Evolutionary conservation across 2,888 invertebrate genomes (phyloP).

Genomic region (Drosophila niveifrons): DNA sequence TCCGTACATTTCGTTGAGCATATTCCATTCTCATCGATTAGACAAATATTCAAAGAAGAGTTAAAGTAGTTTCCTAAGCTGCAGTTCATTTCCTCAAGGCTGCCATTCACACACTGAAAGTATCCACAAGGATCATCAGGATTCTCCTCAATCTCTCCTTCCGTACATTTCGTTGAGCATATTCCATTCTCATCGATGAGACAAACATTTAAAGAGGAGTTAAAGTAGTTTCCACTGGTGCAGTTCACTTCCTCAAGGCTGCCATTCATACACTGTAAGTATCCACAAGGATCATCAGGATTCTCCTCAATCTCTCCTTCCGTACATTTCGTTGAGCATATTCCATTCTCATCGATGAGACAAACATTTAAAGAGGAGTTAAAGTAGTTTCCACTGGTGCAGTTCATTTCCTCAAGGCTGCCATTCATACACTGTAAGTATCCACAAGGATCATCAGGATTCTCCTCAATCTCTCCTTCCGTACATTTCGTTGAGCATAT

Average conservation of each 20-base stretch:
- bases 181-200: neutral
- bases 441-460: slow-evolving; percentile 2
- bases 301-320: slow-evolving; percentile 3
- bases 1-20: neutral
- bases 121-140: slow-evolving; percentile 36
- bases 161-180: slow-evolving; percentile 11
- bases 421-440: slow-evolving; percentile 26
- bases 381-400: slow-evolving; percentile 23
- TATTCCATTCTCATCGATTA: neutral
- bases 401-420: neutral
- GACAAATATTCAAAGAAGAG: neutral
- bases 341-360: slow-evolving; percentile 31
- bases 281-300: neutral
- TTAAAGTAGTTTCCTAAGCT: neutral
- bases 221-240: slow-evolving; percentile 4
- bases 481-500: slow-evolving; percentile 19
- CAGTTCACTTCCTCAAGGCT: neutral
- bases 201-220: neutral
- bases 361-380: slow-evolving; percentile 23
- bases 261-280: neutral
- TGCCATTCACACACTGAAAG: slow-evolving; percentile 31
- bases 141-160: slow-evolving; percentile 18
- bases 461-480: neutral
- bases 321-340: slow-evolving; percentile 11
- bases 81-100: slow-evolving; percentile 1